Conservation (phyloP, 2,888 invertebrate genomes). For the Harmothoe impar region DNA sequence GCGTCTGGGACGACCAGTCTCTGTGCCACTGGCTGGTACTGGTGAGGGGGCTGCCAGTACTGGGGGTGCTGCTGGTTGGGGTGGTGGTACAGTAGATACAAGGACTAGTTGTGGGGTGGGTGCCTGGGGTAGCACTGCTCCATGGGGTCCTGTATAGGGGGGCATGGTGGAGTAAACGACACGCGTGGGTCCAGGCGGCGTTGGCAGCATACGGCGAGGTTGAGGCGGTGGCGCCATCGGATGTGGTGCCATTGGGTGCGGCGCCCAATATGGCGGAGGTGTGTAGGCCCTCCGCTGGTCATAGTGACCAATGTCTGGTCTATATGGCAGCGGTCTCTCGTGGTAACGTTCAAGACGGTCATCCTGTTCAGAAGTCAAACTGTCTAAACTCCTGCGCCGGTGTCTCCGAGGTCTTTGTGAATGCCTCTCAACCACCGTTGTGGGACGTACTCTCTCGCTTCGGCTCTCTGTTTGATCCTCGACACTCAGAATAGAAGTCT, state of each 20-base stretch:
- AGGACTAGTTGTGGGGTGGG: background rate
- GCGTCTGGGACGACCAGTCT: background rate
- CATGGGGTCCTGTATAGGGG: slow-evolving; percentile 51
- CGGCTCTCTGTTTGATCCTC: background rate
- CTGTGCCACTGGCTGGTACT: background rate
- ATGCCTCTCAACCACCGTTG: background rate
- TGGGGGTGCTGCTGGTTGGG: background rate
- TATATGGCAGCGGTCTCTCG: background rate
- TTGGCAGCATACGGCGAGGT: slow-evolving; percentile 12
- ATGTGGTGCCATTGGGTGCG: background rate
- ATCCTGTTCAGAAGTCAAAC: background rate
- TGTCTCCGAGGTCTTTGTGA: background rate
- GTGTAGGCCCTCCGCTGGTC: slow-evolving; percentile 20
- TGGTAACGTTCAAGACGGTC: background rate
- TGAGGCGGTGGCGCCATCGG: background rate
- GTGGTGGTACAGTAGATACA: background rate
- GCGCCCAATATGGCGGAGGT: slow-evolving; percentile 23
- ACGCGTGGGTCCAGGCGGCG: background rate
- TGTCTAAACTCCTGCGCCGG: slow-evolving; percentile 32
- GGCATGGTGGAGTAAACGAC: background rate
- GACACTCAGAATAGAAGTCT: background rate
- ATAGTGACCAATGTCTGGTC: background rate
- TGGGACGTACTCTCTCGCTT: background rate
- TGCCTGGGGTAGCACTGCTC: background rate
- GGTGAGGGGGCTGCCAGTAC: background rate